Base-by-base conservation (phyloP, 1,140 invertebrate genomes). In the Bradynema listronoti region DNA sequence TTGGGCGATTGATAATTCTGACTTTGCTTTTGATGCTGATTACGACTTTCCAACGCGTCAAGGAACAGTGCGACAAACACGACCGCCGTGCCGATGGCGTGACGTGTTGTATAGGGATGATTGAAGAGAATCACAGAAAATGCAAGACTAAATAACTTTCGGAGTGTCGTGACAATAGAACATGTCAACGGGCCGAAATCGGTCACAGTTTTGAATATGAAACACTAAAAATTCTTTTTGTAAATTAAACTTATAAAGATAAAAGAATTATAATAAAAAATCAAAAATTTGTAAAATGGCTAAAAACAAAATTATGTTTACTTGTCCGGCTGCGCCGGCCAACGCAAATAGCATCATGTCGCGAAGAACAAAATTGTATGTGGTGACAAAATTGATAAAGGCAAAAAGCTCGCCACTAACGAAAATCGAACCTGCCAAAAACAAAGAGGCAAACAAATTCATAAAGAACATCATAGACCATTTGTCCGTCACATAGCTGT, bases 141-240 rank as follows among this genome's bases (percentile, higher is more conserved):
- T 5, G 98, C 80, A 14, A 99, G 91, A 0, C 91, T 97, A 78
- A 98, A 97, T 77, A 98, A 95, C 80, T 99, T 99, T 42, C 95
- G 83, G 0, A 91, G 94, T 0, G 94, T 99, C 0, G 95, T 98
- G 22, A 63, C 86, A 53, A 98, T 89, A 0, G 92, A 93, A 74
- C 93, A 95, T 0, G 89, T 87, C 22, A 99, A 79, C 1, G 95
- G 93, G 4, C 94, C 93, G 80, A 93, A 97, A 66, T 90, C 86
- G 64, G 81, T 84, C 61, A 98, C 89, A 74, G 90, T 93, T 25
- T 88, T 83, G 79, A 93, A 98, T 68, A 99, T 94, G 74, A 97
- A 99, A 47, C 90, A 86, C 83, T 85, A 80, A 81, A 66, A 61
- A 39, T 1, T 50, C 14, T 0, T 2, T 14, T 24, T 19, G 19